A percentile compares a stretch with the other conserved stretches of the same genome.
These are phyloP conservation scores for Acanthaster planci DNA, from an alignment of 35 echinoderm and acorn worm genomes.

Conservation along the genomic window DNA sequence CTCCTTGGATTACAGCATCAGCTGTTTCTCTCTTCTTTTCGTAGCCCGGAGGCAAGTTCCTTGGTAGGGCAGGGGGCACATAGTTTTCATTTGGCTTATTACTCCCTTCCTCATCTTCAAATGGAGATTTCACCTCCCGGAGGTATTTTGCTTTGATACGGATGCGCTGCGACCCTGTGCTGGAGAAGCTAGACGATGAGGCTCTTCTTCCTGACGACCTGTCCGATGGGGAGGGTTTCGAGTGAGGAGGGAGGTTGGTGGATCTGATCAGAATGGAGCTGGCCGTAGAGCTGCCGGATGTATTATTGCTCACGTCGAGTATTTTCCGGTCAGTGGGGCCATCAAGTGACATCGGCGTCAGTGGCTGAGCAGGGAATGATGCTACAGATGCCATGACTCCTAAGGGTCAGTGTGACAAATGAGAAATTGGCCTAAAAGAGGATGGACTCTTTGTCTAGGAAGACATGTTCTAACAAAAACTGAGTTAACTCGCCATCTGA, in stretches of 20 bases:
- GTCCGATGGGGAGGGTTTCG: not conserved
- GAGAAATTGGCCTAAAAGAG: too few species aligned
- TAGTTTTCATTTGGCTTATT: not conserved
- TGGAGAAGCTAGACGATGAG: slow-evolving; percentile 50
- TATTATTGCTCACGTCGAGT: slow-evolving; percentile 7
- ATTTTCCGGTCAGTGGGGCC: not conserved
- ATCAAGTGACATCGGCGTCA: too few species aligned
- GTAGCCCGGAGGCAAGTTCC: slow-evolving; percentile 70
- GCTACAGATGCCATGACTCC: too few species aligned
- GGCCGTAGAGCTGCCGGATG: slow-evolving; percentile 32
- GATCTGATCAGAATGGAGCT: slow-evolving; percentile 56
- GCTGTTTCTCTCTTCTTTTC: slow-evolving; percentile 34
- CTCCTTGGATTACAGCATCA: slow-evolving; percentile 5
- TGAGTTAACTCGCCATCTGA: too few species aligned
- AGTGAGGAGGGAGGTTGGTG: slow-evolving; percentile 3
- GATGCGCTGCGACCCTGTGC: slow-evolving; percentile 70
- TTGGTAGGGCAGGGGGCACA: slow-evolving; percentile 73
- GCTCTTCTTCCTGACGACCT: not conserved
- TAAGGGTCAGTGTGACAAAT: too few species aligned
- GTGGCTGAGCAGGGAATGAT: too few species aligned
- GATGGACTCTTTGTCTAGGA: too few species aligned
- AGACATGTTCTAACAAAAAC: too few species aligned
- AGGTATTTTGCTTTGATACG: slow-evolving; percentile 90
- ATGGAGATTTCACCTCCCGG: slow-evolving; percentile 79
- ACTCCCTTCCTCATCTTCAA: slow-evolving; percentile 45